Percentiles rank a stretch among this genome's conserved stretches.
phyloP scores from a whole-genome alignment of 2,113 vertebrate genomes.

The Colossoma macropomum region DNA sequence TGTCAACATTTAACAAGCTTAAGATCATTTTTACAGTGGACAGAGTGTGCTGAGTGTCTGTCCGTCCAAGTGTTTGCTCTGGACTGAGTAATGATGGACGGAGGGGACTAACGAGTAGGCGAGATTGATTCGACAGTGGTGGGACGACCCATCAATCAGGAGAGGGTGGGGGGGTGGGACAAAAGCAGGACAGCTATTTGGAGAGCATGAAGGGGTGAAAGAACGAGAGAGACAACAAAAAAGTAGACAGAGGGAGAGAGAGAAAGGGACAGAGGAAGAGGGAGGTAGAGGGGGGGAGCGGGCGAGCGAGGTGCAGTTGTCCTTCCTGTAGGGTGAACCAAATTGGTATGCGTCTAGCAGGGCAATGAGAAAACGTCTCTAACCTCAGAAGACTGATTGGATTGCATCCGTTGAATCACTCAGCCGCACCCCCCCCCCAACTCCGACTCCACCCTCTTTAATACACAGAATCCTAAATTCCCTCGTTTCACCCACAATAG shows the following conservation, averaged over 20 bases:
- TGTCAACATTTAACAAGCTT: background rate
- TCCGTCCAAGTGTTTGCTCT: conserved; percentile 43
- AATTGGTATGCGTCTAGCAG: conserved; percentile 79
- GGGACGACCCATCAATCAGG: conserved; percentile 44
- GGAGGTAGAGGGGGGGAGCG: conserved; percentile 49
- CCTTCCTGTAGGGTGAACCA: conserved; percentile 69
- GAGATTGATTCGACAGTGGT: conserved; percentile 47
- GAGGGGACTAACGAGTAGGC: conserved; percentile 34
- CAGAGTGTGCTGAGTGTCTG: background rate
- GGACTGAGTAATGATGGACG: conserved; percentile 37
- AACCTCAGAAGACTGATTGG: conserved; percentile 79
- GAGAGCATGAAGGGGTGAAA: conserved; percentile 58
- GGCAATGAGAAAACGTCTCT: conserved; percentile 81
- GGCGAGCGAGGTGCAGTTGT: conserved; percentile 75
- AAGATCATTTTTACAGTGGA: background rate
- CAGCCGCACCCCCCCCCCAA: conserved; percentile 27
- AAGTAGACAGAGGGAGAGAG: conserved; percentile 58
- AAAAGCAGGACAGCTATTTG: conserved; percentile 44
- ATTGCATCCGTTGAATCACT: conserved; percentile 79
- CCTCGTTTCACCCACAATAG: background rate
- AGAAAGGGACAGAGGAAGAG: conserved; percentile 48
- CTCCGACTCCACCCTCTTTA: conserved; percentile 63
- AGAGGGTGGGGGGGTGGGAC: background rate
- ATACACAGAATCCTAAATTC: conserved; percentile 61
- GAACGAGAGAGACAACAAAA: conserved; percentile 31